Evolutionary conservation across 2,113 vertebrate species (phyloP), one percentile per base, ranked within the genome.

Genomic region (Ornithorhynchus anatinus): DNA sequence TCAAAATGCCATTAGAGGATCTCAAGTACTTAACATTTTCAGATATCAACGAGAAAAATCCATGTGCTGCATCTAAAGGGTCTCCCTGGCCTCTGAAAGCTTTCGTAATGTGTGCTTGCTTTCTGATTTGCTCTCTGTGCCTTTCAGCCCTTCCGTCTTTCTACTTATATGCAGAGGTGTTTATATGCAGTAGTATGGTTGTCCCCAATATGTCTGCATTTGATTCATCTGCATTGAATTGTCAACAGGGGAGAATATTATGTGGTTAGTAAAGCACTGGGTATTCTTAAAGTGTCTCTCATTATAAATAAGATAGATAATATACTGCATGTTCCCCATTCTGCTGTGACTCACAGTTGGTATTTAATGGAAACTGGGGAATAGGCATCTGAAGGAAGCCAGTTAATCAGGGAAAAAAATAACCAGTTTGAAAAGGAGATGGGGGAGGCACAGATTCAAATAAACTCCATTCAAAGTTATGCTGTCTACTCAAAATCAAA

Each of bases 1-100:
- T 75, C 70, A 77, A 81, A 77, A 51, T 67, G 52, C 82, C 80
- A 77, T 61, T 85, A 80, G 45, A 38, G 42, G 69, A 81, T 84
- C 32, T 23, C 60, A 72, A 84, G 72, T 75, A 72, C 63, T 67
- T 53, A 59, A n/a, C 43, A 66, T 53, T 48, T 33, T 35, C 11
- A 9, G 31, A 53, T 70, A 84, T 52, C 83, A 72, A 81, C 72
- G 69, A 72, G 80, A 70, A 63, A 80, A 72, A 77, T 53, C 53
- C 63, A 84, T 53, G 77, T 77, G 79, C 59, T 75, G 48, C 25
- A 68, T 58, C 58, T 53, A 80, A 60, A 84, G 64, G 54, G 58
- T 59, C 42, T 33, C 57, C 75, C 70, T 75, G 14, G 77, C 72
- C 80, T 42, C 52, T 42, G 72, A 75, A 62, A 29, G 25, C 9